These are phyloP conservation scores for Hydrochoerus hydrochaeris DNA, from an alignment of 2,113 vertebrate species.

Conservation along the genomic window DNA sequence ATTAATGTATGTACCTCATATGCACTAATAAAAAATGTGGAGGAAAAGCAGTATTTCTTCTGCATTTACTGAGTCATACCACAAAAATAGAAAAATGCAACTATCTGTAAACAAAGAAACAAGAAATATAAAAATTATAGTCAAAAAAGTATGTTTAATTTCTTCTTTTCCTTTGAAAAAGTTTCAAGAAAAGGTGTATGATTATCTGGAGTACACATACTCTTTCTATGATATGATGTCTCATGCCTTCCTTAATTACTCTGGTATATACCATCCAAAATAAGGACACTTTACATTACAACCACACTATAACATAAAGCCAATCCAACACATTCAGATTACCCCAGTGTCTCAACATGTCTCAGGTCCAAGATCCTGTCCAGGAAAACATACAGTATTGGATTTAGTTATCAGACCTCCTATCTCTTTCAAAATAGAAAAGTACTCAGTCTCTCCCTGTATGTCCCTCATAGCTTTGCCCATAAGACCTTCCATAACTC, in stretches of 20 bases:
- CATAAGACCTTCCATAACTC: neutral
- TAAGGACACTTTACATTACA: neutral
- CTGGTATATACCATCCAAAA: neutral
- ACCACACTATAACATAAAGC: neutral
- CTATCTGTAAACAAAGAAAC: constrained; percentile 33
- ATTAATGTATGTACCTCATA: neutral
- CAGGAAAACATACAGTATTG: neutral
- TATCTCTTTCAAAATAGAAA: neutral
- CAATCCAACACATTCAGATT: constrained; percentile 45
- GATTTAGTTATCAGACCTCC: neutral
- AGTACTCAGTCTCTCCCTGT: constrained; percentile 22
- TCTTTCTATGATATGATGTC: neutral
- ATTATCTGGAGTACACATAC: neutral
- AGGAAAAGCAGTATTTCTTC: neutral
- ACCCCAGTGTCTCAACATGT: constrained; percentile 19
- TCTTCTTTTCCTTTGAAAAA: constrained; percentile 4
- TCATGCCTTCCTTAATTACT: constrained; percentile 18
- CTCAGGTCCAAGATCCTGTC: constrained; percentile 5
- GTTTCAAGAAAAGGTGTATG: neutral
- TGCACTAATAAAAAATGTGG: neutral
- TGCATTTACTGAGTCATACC: constrained; percentile 8
- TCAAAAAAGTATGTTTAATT: constrained; percentile 38
- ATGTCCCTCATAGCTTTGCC: neutral
- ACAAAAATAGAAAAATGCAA: constrained; percentile 11
- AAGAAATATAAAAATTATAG: constrained; percentile 21